Conservation (phyloP, 64 coral and sea anemone species). For the Pocillopora verrucosa region DNA sequence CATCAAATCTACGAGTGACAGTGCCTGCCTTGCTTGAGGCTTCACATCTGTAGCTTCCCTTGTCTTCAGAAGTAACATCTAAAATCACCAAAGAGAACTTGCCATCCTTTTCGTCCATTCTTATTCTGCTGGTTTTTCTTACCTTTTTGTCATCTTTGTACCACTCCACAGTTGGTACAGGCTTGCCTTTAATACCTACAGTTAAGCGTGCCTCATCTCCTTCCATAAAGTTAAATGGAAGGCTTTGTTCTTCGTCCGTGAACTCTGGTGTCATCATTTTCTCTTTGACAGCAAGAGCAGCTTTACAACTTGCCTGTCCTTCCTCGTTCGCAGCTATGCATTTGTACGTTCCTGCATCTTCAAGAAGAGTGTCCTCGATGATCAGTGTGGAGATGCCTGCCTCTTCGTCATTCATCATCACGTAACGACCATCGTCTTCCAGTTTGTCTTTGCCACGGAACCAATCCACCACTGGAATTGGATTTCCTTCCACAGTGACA, state of each 20-base stretch:
- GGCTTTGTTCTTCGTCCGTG: slow-evolving; percentile 40
- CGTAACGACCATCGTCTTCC: slow-evolving; percentile 77
- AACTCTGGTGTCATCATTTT: slow-evolving; percentile 71
- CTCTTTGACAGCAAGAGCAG: slow-evolving; percentile 75
- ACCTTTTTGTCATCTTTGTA: slow-evolving; percentile 68
- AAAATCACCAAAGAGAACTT: slow-evolving; percentile 52
- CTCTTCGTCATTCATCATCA: slow-evolving; percentile 63
- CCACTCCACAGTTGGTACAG: slow-evolving; percentile 57
- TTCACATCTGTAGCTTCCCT: slow-evolving; percentile 69
- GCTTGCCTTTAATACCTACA: slow-evolving; percentile 65
- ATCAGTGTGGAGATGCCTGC: slow-evolving; percentile 69
- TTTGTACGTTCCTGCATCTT: slow-evolving; percentile 79
- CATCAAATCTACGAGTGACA: slow-evolving; percentile 57
- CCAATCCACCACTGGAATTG: slow-evolving; percentile 76
- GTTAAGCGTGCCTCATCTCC: slow-evolving; percentile 72
- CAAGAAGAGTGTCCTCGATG: slow-evolving; percentile 61
- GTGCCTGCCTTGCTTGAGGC: slow-evolving; percentile 64
- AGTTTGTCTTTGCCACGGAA: slow-evolving; percentile 76
- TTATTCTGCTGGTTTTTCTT: slow-evolving; percentile 56
- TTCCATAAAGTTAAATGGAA: slow-evolving; percentile 43
- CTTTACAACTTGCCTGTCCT: slow-evolving; percentile 61
- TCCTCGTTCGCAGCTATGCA: slow-evolving; percentile 68
- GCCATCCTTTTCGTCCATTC: slow-evolving; percentile 46
- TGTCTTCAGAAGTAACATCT: slow-evolving; percentile 46
- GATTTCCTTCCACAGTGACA: slow-evolving; percentile 69